Percentiles rank a stretch among this genome's conserved stretches.
These are phyloP conservation scores for Listronotus oregonensis DNA, from an alignment of 1,140 invertebrate genomes.

Conservation along the genomic window DNA sequence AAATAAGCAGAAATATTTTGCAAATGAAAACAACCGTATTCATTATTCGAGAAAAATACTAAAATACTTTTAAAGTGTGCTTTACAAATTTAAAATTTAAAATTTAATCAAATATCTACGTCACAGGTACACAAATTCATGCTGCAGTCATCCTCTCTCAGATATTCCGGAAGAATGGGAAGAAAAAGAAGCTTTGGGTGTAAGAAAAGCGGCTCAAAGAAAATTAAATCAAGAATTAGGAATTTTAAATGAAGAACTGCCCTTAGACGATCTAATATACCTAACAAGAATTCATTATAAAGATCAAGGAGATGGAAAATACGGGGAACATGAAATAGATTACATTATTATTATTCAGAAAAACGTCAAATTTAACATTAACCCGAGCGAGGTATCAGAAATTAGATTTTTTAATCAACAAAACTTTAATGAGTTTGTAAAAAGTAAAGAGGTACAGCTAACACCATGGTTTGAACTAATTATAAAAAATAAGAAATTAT, in stretches of 20 bases:
- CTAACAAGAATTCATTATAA: conserved; percentile 89
- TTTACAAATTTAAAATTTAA: too few relatives aligned
- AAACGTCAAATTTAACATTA: conserved; percentile 76
- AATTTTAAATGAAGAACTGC: conserved; percentile 66
- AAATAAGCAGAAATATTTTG: too few relatives aligned
- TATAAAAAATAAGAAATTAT: conserved; percentile 68
- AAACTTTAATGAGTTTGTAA: conserved; percentile 70
- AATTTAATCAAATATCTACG: too few relatives aligned
- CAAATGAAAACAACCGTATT: too few relatives aligned
- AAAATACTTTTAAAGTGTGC: too few relatives aligned
- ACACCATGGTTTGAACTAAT: conserved; percentile 96
- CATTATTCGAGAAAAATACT: too few relatives aligned
- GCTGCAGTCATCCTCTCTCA: conserved; percentile 94
- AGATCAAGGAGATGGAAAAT: conserved; percentile 70
- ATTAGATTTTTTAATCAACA: conserved; percentile 73
- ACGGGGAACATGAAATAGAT: conserved; percentile 98
- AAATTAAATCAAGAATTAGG: conserved; percentile 88
- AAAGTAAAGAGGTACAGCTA: conserved; percentile 68
- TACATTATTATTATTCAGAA: conserved; percentile 87
- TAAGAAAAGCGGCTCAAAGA: conserved; percentile 81
- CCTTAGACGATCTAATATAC: conserved; percentile 75
- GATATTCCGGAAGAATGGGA: conserved; percentile 76
- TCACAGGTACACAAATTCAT: conserved; percentile 91
- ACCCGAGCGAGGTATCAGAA: conserved; percentile 88
- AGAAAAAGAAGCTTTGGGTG: conserved; percentile 74